Evolutionary conservation across 2,888 invertebrate genomes (phyloP).

Genomic region (Lycophotia porphyrea): DNA sequence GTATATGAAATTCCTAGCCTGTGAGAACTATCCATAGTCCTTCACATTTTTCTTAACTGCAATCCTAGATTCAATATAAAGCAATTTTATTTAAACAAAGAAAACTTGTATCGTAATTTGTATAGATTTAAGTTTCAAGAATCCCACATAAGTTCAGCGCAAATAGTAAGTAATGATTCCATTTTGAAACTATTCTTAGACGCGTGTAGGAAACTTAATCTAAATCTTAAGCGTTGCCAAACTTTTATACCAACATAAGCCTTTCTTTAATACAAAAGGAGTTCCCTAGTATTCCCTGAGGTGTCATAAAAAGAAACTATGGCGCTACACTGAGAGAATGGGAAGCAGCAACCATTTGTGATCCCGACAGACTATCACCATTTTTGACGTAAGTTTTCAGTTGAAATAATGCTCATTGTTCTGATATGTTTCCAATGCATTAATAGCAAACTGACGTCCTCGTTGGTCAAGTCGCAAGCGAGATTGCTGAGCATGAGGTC

Average conservation of each 20-base stretch:
- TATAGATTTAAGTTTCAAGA: conserved; percentile 5
- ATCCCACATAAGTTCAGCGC: not conserved
- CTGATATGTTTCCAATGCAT: not conserved
- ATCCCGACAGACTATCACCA: conserved; percentile 1
- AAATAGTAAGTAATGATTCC: conserved; percentile 19
- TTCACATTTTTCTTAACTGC: conserved; percentile 38
- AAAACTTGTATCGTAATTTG: not conserved
- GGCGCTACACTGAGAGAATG: conserved; percentile 23
- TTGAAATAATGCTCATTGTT: not conserved
- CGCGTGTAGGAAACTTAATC: conserved; percentile 24
- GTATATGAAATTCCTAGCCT: conserved; percentile 65
- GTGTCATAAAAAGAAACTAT: conserved; percentile 48
- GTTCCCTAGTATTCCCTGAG: conserved; percentile 28
- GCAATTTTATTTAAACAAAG: not conserved
- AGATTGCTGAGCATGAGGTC: no score
- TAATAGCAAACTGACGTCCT: not conserved
- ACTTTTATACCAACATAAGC: conserved; percentile 39
- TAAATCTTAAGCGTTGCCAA: conserved; percentile 42
- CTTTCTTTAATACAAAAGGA: conserved; percentile 50
- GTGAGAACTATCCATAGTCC: conserved; percentile 49
- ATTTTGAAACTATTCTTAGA: conserved; percentile 22
- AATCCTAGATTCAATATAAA: conserved; percentile 23
- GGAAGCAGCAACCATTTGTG: conserved; percentile 35
- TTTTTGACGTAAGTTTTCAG: not conserved
- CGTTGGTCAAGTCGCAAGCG: no score